Conservation (phyloP, 2,888 invertebrate genomes). For the Pandemis cinnamomeana region DNA sequence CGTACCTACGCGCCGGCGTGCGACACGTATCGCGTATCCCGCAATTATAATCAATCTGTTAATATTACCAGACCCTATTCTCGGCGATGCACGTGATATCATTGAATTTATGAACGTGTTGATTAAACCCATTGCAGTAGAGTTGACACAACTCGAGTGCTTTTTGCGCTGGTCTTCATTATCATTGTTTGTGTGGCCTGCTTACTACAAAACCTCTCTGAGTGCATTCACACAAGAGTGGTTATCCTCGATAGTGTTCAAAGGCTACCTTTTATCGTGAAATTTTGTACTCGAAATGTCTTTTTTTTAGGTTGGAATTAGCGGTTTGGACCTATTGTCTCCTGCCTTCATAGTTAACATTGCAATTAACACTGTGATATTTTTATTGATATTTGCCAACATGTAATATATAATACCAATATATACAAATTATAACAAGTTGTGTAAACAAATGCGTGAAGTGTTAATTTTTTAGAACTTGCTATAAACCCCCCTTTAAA, state of each 20-base stretch:
- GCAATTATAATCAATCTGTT: constrained; percentile 42
- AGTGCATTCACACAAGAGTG: background rate
- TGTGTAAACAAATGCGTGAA: background rate
- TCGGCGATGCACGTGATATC: constrained; percentile 39
- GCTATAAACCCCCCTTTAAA: too few relatives aligned
- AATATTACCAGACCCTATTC: constrained; percentile 41
- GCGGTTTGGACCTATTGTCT: background rate
- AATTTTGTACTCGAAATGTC: background rate
- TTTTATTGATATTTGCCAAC: background rate
- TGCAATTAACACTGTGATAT: background rate
- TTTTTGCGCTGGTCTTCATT: constrained; percentile 22
- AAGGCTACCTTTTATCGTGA: background rate
- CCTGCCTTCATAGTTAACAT: constrained; percentile 4
- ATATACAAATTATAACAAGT: background rate
- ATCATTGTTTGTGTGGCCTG: constrained; percentile 26
- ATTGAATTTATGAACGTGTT: constrained; percentile 41
- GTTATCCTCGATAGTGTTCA: background rate
- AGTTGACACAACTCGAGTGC: constrained; percentile 15
- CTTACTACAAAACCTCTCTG: background rate
- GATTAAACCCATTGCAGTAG: constrained; percentile 30
- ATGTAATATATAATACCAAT: background rate
- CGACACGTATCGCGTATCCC: constrained; percentile 39
- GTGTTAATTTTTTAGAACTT: background rate
- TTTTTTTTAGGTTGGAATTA: background rate
- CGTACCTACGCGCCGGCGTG: constrained; percentile 58